Base-by-base conservation (phyloP, 2,113 vertebrate genomes). In the Chloropsis cyanopogon region DNA sequence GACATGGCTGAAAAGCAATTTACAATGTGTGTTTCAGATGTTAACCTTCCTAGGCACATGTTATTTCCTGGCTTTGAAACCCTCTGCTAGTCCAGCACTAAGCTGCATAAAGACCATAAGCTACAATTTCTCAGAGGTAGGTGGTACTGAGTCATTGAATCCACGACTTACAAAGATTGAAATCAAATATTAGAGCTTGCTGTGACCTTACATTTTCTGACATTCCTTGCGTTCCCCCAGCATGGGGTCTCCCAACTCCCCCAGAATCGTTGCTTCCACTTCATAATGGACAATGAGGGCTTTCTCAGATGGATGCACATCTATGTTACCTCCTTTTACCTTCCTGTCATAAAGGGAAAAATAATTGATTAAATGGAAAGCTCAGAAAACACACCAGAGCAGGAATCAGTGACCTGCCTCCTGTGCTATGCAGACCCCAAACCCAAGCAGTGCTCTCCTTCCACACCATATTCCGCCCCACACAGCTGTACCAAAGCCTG, bases 201-300 rank as follows among this genome's bases (percentile, higher is more conserved):
- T 14, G 9, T 21, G 49, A 91, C 75, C 98, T 98, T 97, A 99
- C 99, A 99, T 99, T 98, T 99, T 99, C 97, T 99, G 98, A 95
- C 99, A 99, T 68, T 99, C 98, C 88, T 99, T 99, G 69, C 99
- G 98, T 54, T 99, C 98, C 57, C 98, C 99, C 65, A 99, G 93
- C 98, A 99, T 98, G 20, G 98, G 97, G 66, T 98, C 98, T 50
- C 99, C 99, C 97, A 96, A 87, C 93, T 99, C 98, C 69, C 99
- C 99, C 89, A 99, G 96, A 94, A 99, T 98, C 0, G 98, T 99
- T 28, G 99, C 99, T 98, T 99, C 99, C 86, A 99, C 98, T 97
- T 99, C 98, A 98, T 99, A 99, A 10, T 99, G 98, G 80, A 99
- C 98, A 56, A 99, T 97, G 26, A 99, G 99, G 41, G 99, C 99